These are phyloP conservation scores for Apis mellifera DNA, from an alignment of 1,140 invertebrate species.

Conservation along the genomic window Amel_HAv3.1 CM009939.2:10141001-10141500, in stretches of 20 bases:
- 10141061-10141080: constrained; percentile 64
- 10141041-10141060: constrained; percentile 64
- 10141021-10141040: constrained; percentile 21
- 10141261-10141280: constrained; percentile 71
- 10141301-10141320: constrained; percentile 47
- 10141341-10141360: constrained; percentile 79
- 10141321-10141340: too few relatives aligned
- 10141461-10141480: constrained; percentile 80
- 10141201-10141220: constrained; percentile 77
- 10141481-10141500: constrained; percentile 68
- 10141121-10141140: constrained; percentile 43
- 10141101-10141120: constrained; percentile 19
- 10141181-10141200: constrained; percentile 50
- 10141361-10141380: constrained; percentile 71
- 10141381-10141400: constrained; percentile 61
- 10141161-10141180: constrained; percentile 45
- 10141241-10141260: constrained; percentile 59
- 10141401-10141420: constrained; percentile 42
- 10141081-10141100: constrained; percentile 54
- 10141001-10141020: background rate
- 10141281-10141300: constrained; percentile 68
- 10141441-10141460: constrained; percentile 74
- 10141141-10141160: constrained; percentile 23
- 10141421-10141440: constrained; percentile 36
- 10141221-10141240: constrained; percentile 75